Evolutionary conservation across 2,113 vertebrate species (phyloP).

Genomic region (Heptranchias perlo): DNA sequence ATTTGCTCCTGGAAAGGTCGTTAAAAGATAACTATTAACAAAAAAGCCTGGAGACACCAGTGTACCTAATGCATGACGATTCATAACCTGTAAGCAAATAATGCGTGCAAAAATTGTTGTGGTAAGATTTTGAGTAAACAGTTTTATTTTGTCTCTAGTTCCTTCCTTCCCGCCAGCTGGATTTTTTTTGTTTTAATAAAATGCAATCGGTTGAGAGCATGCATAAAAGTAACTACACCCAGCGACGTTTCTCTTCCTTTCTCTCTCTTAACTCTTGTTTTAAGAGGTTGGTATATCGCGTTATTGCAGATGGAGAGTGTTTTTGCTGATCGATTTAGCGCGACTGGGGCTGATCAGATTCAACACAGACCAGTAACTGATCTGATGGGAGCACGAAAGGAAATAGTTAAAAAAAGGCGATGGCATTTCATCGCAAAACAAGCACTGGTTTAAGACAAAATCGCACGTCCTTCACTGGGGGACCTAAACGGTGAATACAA

Average conservation of each 20-base stretch:
- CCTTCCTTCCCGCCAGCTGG: neutral
- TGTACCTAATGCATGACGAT: neutral
- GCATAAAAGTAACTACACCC: neutral
- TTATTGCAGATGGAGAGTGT: neutral
- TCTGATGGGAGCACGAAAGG: neutral
- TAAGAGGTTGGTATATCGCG: neutral
- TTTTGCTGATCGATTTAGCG: neutral
- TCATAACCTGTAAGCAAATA: neutral
- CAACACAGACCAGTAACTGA: neutral
- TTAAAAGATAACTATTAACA: constrained; percentile 9
- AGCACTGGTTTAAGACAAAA: neutral
- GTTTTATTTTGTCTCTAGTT: neutral
- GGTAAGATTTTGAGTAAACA: neutral
- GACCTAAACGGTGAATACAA: neutral
- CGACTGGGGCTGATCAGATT: neutral
- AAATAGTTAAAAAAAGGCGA: neutral
- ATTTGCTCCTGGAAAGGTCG: neutral
- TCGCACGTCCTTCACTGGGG: neutral
- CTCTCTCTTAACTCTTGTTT: neutral
- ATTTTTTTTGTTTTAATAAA: neutral
- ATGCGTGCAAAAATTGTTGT: neutral
- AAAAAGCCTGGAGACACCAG: neutral
- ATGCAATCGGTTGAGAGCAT: neutral
- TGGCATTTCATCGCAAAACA: neutral
- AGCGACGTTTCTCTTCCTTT: neutral